phyloP scores from a whole-genome alignment of 2,113 vertebrate genomes.

The Hemicordylus capensis region DNA sequence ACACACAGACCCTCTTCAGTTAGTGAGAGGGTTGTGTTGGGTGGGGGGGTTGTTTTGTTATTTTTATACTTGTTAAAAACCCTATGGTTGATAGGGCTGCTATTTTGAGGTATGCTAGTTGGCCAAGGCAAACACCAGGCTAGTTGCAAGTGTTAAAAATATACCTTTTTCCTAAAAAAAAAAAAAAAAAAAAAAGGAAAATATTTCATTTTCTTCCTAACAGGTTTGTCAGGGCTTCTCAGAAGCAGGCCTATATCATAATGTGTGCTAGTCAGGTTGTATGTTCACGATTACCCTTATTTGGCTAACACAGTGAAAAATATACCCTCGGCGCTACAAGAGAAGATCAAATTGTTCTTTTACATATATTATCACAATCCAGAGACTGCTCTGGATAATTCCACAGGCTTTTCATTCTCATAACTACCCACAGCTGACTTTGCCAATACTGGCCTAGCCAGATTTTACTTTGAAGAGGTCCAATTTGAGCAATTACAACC shows the following conservation, averaged over 20 bases:
- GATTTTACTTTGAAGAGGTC: background rate
- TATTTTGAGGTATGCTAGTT: background rate
- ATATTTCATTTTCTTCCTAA: background rate
- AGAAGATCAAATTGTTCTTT: background rate
- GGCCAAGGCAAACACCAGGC: background rate
- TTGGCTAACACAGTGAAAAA: background rate
- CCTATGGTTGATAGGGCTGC: background rate
- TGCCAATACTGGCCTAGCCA: background rate
- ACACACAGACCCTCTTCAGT: background rate
- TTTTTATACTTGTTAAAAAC: slow-evolving; percentile 6
- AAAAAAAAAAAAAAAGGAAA: background rate
- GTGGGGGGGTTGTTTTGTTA: too few species aligned
- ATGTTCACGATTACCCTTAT: background rate
- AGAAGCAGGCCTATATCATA: background rate
- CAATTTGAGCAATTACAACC: background rate
- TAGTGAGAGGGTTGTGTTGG: too few species aligned
- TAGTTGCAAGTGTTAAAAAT: background rate
- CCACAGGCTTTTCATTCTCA: background rate
- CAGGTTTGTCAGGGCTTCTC: background rate
- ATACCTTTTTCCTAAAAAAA: background rate
- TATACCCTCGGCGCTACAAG: background rate
- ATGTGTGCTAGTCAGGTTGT: background rate
- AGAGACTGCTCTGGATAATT: background rate
- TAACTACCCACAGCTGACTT: background rate
- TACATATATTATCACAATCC: background rate